Base-by-base conservation (phyloP, 2,113 vertebrate species). In the Dromaius novaehollandiae region DNA sequence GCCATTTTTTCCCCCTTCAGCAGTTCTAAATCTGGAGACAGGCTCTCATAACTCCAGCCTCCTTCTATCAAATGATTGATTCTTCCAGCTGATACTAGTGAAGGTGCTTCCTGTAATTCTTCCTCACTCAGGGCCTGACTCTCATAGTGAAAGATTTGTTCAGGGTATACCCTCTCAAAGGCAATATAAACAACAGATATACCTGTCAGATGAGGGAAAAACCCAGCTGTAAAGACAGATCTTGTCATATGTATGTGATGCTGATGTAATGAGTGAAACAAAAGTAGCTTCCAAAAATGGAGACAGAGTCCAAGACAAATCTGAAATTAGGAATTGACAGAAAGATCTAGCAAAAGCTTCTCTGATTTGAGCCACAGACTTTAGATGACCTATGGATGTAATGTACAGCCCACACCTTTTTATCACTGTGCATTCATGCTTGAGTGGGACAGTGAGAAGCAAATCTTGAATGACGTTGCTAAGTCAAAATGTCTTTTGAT, bases 211-310 rank as follows among this genome's bases (percentile, higher is more conserved):
- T 44, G 19, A 34, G 38, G 58, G 58, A 22, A 96, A 93, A 56
- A 22, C 38, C 60, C 64, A 92, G 34, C 22, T 86, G 55, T 61
- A 17, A 46, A 73, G 61, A n/a, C 42, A 85, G 30, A 87, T 34
- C 32, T 68, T n/a, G 26, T 61, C 53, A 65, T 13, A 70, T 0
- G 1, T 28, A 63, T 2, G 2, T 0, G 1, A 0, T 63, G 42
- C 60, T 81, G 68, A 83, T 55, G 20, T 34, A 83, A 44, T 1
- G 2, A 42, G n/a, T 36, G 77, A 81, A 95, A 65, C 28, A 65
- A 40, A 89, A 83, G 70, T 2, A 77, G 60, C 34, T 20, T 73
- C 48, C 64, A 80, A 81, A 56, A 68, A 80, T 6, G 70, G 82
- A 71, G 70, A 34, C 0, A 19, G 21, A 82, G n/a, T 20, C 11